A percentile compares a stretch with the other conserved stretches of the same genome.
phyloP scores from a whole-genome alignment of 1,140 invertebrate genomes.

The Epicauta chinensis region DNA sequence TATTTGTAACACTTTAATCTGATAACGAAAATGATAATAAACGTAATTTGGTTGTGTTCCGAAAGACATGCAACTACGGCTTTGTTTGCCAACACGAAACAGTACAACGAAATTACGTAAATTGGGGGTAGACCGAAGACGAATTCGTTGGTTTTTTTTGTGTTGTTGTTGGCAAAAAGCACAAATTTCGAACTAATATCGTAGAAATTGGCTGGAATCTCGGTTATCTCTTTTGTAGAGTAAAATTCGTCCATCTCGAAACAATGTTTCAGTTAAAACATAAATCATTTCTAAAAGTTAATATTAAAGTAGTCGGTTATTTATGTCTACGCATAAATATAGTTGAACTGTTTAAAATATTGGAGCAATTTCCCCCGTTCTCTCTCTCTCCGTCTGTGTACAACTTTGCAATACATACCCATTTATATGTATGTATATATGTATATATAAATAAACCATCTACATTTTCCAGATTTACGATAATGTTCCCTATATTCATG shows the following conservation, averaged over 20 bases:
- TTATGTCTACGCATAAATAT: conserved; percentile 26
- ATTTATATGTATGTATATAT: too few species aligned
- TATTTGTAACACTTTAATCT: conserved; percentile 1
- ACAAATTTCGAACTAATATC: too few species aligned
- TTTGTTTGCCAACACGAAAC: too few species aligned
- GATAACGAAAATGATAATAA: conserved; percentile 1
- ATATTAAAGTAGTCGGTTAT: conserved; percentile 26
- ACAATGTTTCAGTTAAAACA: not conserved
- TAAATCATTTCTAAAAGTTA: conserved; percentile 21
- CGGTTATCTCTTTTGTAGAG: too few species aligned
- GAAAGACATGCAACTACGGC: too few species aligned
- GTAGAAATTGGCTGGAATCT: too few species aligned
- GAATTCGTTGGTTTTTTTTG: too few species aligned
- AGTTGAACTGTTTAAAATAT: conserved; percentile 20
- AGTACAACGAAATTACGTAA: too few species aligned
- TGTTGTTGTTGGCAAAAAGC: too few species aligned
- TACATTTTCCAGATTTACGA: conserved; percentile 17
- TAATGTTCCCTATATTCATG: conserved; percentile 7
- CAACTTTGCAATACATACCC: conserved; percentile 13
- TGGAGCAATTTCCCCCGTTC: conserved; percentile 14
- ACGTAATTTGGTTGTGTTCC: conserved; percentile 4
- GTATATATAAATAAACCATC: conserved; percentile 25
- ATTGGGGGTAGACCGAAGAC: too few species aligned
- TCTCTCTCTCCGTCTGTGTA: too few species aligned
- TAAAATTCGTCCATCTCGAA: too few species aligned